These are phyloP conservation scores for Neodon shergylaensis DNA, from an alignment of 2,113 vertebrate genomes.

Conservation along the genomic window DNA sequence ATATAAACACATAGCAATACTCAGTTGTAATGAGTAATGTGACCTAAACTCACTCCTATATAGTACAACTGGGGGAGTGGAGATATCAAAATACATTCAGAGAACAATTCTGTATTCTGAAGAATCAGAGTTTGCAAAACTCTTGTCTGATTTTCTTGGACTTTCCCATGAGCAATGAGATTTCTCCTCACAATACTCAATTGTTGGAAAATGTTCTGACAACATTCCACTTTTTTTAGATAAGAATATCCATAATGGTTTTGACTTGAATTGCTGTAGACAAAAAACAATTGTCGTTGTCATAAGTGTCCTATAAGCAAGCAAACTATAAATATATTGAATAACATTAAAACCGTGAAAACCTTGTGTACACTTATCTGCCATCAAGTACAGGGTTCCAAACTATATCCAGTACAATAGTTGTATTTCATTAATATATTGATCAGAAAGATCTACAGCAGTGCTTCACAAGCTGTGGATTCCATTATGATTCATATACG, in stretches of 20 bases:
- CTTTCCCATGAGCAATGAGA: neutral
- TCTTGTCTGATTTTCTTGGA: neutral
- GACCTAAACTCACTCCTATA: neutral
- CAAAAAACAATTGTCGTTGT: neutral
- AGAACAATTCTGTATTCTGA: neutral
- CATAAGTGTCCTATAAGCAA: neutral
- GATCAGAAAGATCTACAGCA: neutral
- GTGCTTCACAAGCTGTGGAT: neutral
- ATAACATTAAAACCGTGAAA: neutral
- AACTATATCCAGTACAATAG: neutral
- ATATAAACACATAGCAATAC: neutral
- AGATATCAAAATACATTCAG: neutral
- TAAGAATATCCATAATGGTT: neutral
- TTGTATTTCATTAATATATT: neutral
- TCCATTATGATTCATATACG: neutral
- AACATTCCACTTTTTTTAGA: neutral
- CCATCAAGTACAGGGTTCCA: neutral
- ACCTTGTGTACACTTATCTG: neutral
- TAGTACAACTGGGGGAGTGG: fast-evolving
- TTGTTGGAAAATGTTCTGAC: neutral
- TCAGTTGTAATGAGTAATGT: neutral
- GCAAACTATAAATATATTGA: neutral
- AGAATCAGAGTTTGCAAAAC: neutral
- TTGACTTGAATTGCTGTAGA: neutral
- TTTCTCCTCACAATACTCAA: neutral